A percentile compares a stretch with the other conserved stretches of the same genome.
Evolutionary conservation across 2,113 vertebrate species (phyloP).

Genomic region (Myotis lucifugus): DNA sequence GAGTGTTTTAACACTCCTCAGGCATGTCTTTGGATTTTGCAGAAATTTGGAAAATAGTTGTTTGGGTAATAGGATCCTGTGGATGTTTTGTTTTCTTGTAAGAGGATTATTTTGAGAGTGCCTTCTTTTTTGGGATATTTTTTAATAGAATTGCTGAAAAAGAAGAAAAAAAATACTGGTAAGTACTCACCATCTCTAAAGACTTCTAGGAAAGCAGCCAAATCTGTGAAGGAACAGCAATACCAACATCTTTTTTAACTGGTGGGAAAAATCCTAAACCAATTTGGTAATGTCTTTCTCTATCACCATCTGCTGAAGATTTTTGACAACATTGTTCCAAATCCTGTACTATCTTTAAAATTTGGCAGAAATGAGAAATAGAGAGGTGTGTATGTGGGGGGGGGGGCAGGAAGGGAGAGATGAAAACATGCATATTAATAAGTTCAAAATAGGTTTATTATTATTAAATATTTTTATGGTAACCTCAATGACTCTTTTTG

Average conservation of each 20-base stretch:
- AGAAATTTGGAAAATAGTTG: conserved; percentile 10
- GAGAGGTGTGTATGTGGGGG: too few species aligned
- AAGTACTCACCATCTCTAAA: neutral
- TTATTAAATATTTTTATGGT: neutral
- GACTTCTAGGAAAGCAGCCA: neutral
- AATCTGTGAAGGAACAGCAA: neutral
- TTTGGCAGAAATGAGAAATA: neutral
- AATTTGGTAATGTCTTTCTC: neutral
- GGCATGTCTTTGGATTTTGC: neutral
- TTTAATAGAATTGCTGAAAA: conserved; percentile 25
- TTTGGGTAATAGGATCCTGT: neutral
- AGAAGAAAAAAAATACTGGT: neutral
- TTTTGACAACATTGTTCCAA: conserved; percentile 3
- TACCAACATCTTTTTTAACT: neutral
- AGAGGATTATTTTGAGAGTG: conserved; percentile 53
- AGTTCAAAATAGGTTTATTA: neutral
- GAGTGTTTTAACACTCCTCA: neutral
- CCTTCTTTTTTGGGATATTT: conserved; percentile 9
- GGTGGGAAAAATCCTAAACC: neutral
- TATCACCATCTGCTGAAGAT: conserved; percentile 33
- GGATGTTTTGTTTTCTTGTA: conserved; percentile 15
- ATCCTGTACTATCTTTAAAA: neutral
- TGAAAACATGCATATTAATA: neutral
- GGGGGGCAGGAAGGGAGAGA: neutral
- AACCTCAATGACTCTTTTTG: neutral